Conservation (phyloP, 2,888 invertebrate genomes). For the Agriopis leucophaearia region DNA sequence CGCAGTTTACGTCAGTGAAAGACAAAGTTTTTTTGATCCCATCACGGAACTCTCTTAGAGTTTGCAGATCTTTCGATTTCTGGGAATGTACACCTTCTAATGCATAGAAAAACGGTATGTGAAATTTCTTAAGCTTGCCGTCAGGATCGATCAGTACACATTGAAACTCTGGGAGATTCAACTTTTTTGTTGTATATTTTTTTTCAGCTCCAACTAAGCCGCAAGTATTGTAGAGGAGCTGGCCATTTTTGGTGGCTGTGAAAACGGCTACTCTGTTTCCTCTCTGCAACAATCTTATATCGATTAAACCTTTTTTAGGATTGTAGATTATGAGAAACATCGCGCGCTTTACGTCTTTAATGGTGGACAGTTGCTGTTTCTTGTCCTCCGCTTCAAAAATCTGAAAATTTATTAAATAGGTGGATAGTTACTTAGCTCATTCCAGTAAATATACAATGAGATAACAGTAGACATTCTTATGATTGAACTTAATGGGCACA, state of each 20-base stretch:
- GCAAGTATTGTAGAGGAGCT: constrained; percentile 92
- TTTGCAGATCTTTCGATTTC: constrained; percentile 94
- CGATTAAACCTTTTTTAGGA: constrained; percentile 95
- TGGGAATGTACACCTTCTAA: constrained; percentile 95
- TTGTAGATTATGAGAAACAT: constrained; percentile 97
- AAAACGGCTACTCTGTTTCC: constrained; percentile 97
- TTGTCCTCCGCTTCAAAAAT: constrained; percentile 78
- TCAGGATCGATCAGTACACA: constrained; percentile 94
- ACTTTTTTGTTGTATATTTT: constrained; percentile 83
- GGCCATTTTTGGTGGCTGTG: constrained; percentile 94
- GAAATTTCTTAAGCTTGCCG: constrained; percentile 93
- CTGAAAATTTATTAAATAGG: constrained; percentile 57
- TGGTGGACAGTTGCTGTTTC: constrained; percentile 72
- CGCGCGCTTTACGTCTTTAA: constrained; percentile 87
- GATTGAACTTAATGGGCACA: too few species aligned
- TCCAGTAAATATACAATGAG: background rate
- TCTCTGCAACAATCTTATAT: constrained; percentile 96
- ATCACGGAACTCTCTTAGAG: constrained; percentile 91
- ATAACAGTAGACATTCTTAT: background rate
- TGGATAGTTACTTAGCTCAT: background rate
- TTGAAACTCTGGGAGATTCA: constrained; percentile 88
- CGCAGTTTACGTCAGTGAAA: constrained; percentile 79
- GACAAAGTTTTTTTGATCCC: constrained; percentile 87
- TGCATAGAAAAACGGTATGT: constrained; percentile 96
- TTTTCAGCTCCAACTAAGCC: constrained; percentile 91